Base-by-base conservation (phyloP, 2,113 vertebrate species). In the Prochilodus magdalenae region DNA sequence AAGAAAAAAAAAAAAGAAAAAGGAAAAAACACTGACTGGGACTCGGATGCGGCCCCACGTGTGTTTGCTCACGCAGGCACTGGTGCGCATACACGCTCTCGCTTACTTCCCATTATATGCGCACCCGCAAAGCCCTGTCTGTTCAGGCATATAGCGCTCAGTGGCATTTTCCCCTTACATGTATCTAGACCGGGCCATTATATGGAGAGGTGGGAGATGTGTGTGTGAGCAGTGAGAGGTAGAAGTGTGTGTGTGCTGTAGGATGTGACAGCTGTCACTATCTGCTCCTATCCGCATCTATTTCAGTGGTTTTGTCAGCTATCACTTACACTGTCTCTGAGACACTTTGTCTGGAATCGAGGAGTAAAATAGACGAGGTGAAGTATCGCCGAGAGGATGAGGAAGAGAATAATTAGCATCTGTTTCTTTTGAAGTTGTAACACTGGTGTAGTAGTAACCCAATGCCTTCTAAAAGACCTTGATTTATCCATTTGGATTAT, bases 261-360 rank as follows among this genome's bases (percentile, higher is more conserved):
- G 69, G 44, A 73, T 71, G 33, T 73, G 75, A 83, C 78, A 86
- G 85, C 85, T 86, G 85, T 84, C 82, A 83, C 72, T 86, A 51
- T 72, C 81, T 83, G 60, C 73, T 67, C 84, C 59, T 82, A 12
- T 74, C 75, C 85, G 14, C 62, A 59, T 71, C 49, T 60, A 60
- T 72, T 79, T 60, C 72, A 79, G 73, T 14, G 78, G 29, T 60
- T 80, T 73, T 81, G 82, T 67, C 85, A 86, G 85, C 78, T 80
- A 79, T 69, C 73, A 70, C 73, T 75, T 82, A 40, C 70, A 80
- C 66, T 51, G 44, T 49, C 55, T 77, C 71, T 24, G n/a, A 67
- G 20, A 60, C 47, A 36, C n/a, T 75, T 73, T 70, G 53, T 51
- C 49, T 80, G 27, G 63, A 47, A 60, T 47, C 67, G 36, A 11